phyloP scores from a whole-genome alignment of 2,888 invertebrate genomes.

The Apodemia duryi region DNA sequence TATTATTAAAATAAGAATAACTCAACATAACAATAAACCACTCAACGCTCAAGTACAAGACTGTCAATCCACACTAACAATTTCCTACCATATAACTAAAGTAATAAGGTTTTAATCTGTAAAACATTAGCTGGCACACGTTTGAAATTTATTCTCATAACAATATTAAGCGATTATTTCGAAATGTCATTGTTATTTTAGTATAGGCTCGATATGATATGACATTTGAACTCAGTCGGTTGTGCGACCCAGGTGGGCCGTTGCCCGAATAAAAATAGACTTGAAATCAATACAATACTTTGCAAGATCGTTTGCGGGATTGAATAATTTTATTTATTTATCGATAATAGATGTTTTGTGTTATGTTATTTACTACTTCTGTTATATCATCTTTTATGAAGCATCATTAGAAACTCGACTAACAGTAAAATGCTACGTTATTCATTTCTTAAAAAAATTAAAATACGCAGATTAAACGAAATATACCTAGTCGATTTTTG shows the following conservation, averaged over 20 bases:
- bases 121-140: not conserved
- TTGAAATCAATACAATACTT: conserved; percentile 60
- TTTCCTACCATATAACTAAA: not conserved
- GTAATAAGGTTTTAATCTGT: not conserved
- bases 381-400: too few species aligned
- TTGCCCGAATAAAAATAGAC: conserved; percentile 54
- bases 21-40: conserved; percentile 12
- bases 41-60: conserved; percentile 9
- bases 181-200: conserved; percentile 18
- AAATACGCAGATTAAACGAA: too few species aligned
- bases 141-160: conserved; percentile 7
- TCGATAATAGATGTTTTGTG: not conserved
- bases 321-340: conserved; percentile 21
- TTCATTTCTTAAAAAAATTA: too few species aligned
- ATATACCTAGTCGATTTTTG: too few species aligned
- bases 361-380: too few species aligned
- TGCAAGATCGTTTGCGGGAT: conserved; percentile 44
- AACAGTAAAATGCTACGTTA: too few species aligned
- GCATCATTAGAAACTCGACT: too few species aligned
- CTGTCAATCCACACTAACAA: not conserved
- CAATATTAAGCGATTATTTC: conserved; percentile 12
- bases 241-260: conserved; percentile 44
- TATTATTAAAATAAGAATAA: conserved; percentile 10
- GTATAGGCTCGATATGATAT: conserved; percentile 19
- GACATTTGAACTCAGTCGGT: conserved; percentile 31